Base-by-base conservation (phyloP, 2,888 invertebrate species). In the Brachypalpus laphriformis region DNA sequence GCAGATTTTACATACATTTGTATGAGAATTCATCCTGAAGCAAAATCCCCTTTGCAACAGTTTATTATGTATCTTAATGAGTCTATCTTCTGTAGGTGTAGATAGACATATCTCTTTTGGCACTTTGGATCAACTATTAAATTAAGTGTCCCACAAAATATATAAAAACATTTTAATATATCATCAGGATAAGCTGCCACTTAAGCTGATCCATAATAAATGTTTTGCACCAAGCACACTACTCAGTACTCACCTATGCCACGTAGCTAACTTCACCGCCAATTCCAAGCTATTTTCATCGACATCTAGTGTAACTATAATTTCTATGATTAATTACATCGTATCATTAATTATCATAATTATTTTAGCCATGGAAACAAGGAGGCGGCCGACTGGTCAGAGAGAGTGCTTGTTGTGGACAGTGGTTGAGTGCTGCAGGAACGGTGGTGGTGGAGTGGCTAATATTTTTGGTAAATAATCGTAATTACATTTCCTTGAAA, bases 301-400 rank as follows among this genome's bases (percentile, higher is more conserved):
- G 61, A 63, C 70, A 40, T 51, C 11, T 11, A 49, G 63, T 83
- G 68, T 63, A 75, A 71, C 70, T 81, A 65, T 81, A 81, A 85
- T 81, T 76, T 42, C 51, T 65, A 85, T 85, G 85, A 81, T 85
- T 85, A 85, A 85, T 85, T 61, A 71, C 81, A 59, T 71, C 65
- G 59, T 57, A 76, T 81, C 70, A 85, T 85, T 85, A 85, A 85
- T 85, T 85, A 85, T 85, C 75, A 85, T 85, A 81, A 85, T 85
- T 85, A 81, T 71, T 80, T 70, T 20, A 16, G 47, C 59, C 61
- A 54, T 66, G 68, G 59, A 63, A 22, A 56, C 74, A 31, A 34
- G 9, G 31, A 66, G 54, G 8, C 22, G 40, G 25, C 25, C n/a
- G 49, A 74, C 37, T 49, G 20, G 47, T 14, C 59, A 80, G 31